phyloP scores from a whole-genome alignment of 1,140 invertebrate genomes.

The Platyura marginata region DNA sequence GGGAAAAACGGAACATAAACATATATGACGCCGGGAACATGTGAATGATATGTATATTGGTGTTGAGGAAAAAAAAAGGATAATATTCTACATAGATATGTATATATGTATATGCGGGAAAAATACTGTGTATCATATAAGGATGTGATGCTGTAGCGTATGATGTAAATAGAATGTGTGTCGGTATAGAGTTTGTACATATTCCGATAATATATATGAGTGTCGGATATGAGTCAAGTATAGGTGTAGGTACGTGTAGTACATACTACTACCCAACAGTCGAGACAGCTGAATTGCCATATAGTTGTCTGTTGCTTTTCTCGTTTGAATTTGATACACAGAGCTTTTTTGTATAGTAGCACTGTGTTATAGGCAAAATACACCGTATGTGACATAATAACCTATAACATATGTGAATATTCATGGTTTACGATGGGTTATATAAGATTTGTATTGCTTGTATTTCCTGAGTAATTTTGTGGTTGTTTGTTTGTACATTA shows the following conservation, averaged over 20 bases:
- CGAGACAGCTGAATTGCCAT: not conserved
- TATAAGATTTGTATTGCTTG: no score
- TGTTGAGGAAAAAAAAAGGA: no score
- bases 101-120: not conserved
- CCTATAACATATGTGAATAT: not conserved
- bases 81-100: no score
- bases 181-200: not conserved
- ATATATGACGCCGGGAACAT: not conserved
- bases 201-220: not conserved
- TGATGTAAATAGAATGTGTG: not conserved
- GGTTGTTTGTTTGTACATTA: no score
- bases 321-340: no score
- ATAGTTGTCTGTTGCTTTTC: not conserved
- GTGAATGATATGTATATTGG: no score
- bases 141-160: not conserved
- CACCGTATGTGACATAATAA: not conserved
- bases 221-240: not conserved
- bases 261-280: not conserved
- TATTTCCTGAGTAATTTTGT: no score
- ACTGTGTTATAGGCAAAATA: not conserved
- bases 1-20: not conserved
- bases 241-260: no score
- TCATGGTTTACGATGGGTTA: no score
- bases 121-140: not conserved
- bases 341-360: not conserved